Conservation (phyloP, 2,113 vertebrate genomes). For the Lepus americanus region DNA sequence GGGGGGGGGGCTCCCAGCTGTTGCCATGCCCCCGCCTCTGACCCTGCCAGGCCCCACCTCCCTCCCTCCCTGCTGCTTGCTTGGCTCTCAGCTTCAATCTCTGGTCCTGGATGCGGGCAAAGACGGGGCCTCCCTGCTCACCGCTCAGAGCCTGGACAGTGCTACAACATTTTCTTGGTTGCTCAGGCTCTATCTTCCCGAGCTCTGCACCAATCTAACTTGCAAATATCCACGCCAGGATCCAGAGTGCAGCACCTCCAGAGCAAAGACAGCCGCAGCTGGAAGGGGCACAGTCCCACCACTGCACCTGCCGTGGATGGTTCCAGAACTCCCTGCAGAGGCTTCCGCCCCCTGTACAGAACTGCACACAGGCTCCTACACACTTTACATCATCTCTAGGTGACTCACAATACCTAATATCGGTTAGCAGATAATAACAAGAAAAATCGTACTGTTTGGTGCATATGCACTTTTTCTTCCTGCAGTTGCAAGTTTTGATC, state of each 20-base stretch:
- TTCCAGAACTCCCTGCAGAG: background rate
- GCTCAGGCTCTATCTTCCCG: background rate
- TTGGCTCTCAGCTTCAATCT: background rate
- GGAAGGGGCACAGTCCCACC: background rate
- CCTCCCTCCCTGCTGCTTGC: background rate
- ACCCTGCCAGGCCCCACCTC: background rate
- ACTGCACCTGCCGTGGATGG: background rate
- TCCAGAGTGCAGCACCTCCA: background rate
- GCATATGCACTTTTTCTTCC: background rate
- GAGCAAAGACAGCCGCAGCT: background rate
- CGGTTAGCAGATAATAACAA: background rate
- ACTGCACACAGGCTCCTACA: background rate
- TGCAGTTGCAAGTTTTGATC: background rate
- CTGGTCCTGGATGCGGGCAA: background rate
- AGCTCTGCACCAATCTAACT: background rate
- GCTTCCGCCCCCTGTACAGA: background rate
- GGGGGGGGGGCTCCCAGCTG: too few relatives aligned
- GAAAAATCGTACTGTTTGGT: background rate
- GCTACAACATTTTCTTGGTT: background rate
- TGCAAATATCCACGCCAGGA: background rate
- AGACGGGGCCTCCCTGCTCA: background rate
- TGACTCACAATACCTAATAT: background rate
- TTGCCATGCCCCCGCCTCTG: rapidly evolving
- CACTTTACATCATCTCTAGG: background rate
- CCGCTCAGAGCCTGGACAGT: background rate